Evolutionary conservation across 2,888 invertebrate species (phyloP).

Genomic region (Harpagoxenus sublaevis): DNA sequence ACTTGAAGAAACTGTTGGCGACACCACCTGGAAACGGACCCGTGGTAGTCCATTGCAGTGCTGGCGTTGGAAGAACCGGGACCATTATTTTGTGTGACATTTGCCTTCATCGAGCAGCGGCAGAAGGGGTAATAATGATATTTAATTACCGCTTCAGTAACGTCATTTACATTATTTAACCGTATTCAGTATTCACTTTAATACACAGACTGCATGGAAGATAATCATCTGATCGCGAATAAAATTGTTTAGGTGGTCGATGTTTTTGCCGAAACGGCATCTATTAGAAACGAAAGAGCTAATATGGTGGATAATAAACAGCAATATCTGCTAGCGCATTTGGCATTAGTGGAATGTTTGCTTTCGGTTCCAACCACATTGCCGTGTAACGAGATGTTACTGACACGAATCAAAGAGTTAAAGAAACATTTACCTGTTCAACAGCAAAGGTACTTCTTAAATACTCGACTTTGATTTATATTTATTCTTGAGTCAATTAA

Average conservation of each 20-base stretch:
- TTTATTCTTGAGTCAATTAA: background rate
- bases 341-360: conserved; percentile 86
- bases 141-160: background rate
- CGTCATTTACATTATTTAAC: background rate
- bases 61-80: conserved; percentile 89
- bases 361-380: conserved; percentile 83
- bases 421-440: conserved; percentile 77
- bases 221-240: background rate
- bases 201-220: background rate
- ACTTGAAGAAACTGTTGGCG: conserved; percentile 83
- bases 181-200: background rate
- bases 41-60: conserved; percentile 88
- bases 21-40: conserved; percentile 84
- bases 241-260: conserved; percentile 73
- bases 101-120: conserved; percentile 86
- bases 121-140: conserved; percentile 79
- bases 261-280: conserved; percentile 72
- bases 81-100: conserved; percentile 89
- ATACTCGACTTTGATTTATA: background rate
- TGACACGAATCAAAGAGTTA: conserved; percentile 74
- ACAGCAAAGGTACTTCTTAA: conserved; percentile 79
- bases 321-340: conserved; percentile 86
- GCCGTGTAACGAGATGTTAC: conserved; percentile 82
- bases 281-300: conserved; percentile 75
- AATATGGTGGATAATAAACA: conserved; percentile 84